Percentiles rank a stretch among this genome's conserved stretches.
These are phyloP conservation scores for Lepidurus apus DNA, from an alignment of 1,140 invertebrate species.

Conservation along the genomic window DNA sequence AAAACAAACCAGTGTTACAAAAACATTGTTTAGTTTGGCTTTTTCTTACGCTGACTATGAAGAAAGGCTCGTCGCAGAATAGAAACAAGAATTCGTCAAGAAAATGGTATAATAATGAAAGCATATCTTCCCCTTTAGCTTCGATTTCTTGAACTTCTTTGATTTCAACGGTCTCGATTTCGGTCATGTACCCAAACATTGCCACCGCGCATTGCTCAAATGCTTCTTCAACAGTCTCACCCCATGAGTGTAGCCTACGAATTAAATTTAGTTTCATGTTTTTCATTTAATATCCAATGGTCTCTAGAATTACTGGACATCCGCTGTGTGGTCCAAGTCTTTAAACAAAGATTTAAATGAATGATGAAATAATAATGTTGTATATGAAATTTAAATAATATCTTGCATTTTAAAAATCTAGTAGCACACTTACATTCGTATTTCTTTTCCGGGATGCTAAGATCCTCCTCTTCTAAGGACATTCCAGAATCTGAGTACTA, in stretches of 20 bases:
- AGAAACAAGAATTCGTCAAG: constrained; percentile 91
- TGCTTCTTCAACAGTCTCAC: constrained; percentile 76
- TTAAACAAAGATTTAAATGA: constrained; percentile 38
- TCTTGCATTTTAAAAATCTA: background rate
- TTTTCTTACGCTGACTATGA: constrained; percentile 59
- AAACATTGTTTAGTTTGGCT: background rate
- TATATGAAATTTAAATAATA: constrained; percentile 23
- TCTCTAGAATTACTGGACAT: constrained; percentile 79
- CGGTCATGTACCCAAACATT: constrained; percentile 93
- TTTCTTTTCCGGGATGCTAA: constrained; percentile 53
- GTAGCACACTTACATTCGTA: constrained; percentile 61
- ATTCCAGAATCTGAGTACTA: background rate
- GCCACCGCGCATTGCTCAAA: constrained; percentile 92
- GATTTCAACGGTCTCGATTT: constrained; percentile 78
- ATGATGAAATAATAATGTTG: constrained; percentile 30
- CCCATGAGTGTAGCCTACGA: constrained; percentile 81
- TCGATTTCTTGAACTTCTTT: constrained; percentile 70
- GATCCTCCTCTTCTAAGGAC: constrained; percentile 47
- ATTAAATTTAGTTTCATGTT: background rate
- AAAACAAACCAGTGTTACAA: constrained; percentile 48
- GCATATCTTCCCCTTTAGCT: constrained; percentile 77
- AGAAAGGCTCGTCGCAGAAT: constrained; percentile 83
- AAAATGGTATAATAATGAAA: constrained; percentile 85
- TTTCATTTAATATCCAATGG: constrained; percentile 28
- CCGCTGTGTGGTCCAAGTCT: constrained; percentile 96